Evolutionary conservation across 2,888 invertebrate genomes (phyloP), one percentile per base, ranked within the genome.

Genomic region (Palloptera scutellata): DNA sequence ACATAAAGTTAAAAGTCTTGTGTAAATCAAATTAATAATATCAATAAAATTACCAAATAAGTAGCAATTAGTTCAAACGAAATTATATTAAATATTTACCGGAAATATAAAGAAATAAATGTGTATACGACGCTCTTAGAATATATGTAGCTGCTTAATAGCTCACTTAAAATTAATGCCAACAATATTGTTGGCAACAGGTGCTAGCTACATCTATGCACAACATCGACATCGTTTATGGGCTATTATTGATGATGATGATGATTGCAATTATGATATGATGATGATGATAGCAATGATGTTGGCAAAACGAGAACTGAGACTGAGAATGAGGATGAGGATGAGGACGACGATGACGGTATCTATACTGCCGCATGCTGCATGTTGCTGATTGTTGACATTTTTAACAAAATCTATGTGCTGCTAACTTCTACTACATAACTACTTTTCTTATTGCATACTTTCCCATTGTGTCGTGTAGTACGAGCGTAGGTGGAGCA

Each of bases 171-270:
- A 52, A 62, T 40, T 65, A 69, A 45, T 61, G 69, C 40, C 40
- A 52, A 57, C n/a, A 48, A 15, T 45, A 15, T 30, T 55, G n/a
- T 17, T 57, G 57, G 63, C 60, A 60, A 64, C 71, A 71, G 66
- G 58, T 70, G 70, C 65, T 54, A 54, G 61, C 67, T 67, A 66
- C 66, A 66, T 61, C 59, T n/a, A 20, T 43, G 51, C 55, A 4
- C 48, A 48, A n/a, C 15, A 4, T 48, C 13, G n/a, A 15, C 48
- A 48, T 48, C 15, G 48, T 48, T 4, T 15, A n/a, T 48, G 8
- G 10, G 15, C n/a, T 48, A n/a, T 13, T 48, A n/a, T 48, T 48
- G 13, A 15, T 15, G 13, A 4, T 48, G 13, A 15, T 15, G 13
- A 4, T 48, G 48, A 13, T 48, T 13, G 13, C n/a, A n/a, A 48